Evolutionary conservation across 2,797 vertebrate genomes (phyloP), one percentile per base, ranked within the genome.

Genomic region (Spinus pinus): DNA sequence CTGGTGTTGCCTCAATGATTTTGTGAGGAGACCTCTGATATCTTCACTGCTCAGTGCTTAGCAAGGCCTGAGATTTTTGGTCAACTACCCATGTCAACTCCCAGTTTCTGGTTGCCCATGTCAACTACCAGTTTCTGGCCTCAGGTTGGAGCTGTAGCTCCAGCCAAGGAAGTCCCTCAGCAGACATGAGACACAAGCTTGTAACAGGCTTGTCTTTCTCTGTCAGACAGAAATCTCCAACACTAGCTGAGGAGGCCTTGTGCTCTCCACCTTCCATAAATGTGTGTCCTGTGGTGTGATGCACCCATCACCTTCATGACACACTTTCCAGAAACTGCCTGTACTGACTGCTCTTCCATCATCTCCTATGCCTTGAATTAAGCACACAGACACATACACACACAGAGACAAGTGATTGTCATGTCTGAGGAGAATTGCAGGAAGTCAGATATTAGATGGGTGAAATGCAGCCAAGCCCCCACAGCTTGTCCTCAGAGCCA

Each of bases 201-300:
- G 25, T 31, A 39, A 5, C 14, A 44, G 7, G 17, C 35, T 74
- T 79, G 1, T 28, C 12, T 69, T 31, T 24, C 21, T 53, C 21
- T 50, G 9, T 54, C n/a, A 60, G 24, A 39, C 7, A 46, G 35
- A 64, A 14, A 35, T 33, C 6, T 66, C 24, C 31, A 56, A 7
- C 11, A 3, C 3, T 5, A 53, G 11, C 39, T 41, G 37, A 70
- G 33, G 25, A 57, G 16, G 10, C 24, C 13, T 77, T 30, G 41
- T 3, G 1, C 10, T 58, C 39, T 62, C 15, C 21, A 11, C 20
- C 5, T 10, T 60, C 46, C n/a, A 12, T 18, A 4, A 3, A 12
- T 6, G 3, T 12, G 10, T 18, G 33, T 21, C 13, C 21, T 62
- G 30, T 0, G 1, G 11, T 31, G 37, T 57, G 16, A 57, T 22